These are phyloP conservation scores for Mesocricetus auratus DNA, from an alignment of 2,113 vertebrate genomes.

Conservation along the genomic window DNA sequence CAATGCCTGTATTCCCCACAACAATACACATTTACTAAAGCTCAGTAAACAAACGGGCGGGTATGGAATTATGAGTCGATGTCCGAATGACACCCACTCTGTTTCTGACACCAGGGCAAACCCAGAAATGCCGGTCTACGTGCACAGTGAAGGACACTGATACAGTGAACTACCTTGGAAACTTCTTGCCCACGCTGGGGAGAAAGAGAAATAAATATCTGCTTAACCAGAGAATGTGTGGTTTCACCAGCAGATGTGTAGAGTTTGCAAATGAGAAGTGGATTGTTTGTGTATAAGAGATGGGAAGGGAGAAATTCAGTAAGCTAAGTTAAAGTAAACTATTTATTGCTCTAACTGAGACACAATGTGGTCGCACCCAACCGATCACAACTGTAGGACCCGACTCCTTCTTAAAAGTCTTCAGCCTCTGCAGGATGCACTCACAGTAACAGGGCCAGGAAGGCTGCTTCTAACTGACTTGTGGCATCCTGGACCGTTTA, in stretches of 20 bases:
- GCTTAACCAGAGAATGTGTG: conserved; percentile 57
- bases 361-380: conserved; percentile 53
- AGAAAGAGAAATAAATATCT: conserved; percentile 67
- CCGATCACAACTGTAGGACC: conserved; percentile 17
- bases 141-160: neutral
- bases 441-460: neutral
- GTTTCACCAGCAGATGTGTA: conserved; percentile 72
- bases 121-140: conserved; percentile 31
- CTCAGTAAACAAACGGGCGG: neutral
- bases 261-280: conserved; percentile 72
- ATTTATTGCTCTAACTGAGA: conserved; percentile 68
- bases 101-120: neutral
- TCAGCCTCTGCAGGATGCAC: neutral
- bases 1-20: neutral
- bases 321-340: conserved; percentile 77
- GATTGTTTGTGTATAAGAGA: conserved; percentile 73
- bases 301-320: conserved; percentile 37
- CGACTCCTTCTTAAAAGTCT: neutral
- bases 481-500: neutral
- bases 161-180: conserved; percentile 39
- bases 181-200: neutral
- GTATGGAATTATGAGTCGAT: neutral
- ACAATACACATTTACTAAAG: conserved; percentile 22
- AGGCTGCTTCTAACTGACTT: neutral
- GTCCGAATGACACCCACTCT: neutral